Base-by-base conservation (phyloP, 2,888 invertebrate species). In the Ochlodes sylvanus region DNA sequence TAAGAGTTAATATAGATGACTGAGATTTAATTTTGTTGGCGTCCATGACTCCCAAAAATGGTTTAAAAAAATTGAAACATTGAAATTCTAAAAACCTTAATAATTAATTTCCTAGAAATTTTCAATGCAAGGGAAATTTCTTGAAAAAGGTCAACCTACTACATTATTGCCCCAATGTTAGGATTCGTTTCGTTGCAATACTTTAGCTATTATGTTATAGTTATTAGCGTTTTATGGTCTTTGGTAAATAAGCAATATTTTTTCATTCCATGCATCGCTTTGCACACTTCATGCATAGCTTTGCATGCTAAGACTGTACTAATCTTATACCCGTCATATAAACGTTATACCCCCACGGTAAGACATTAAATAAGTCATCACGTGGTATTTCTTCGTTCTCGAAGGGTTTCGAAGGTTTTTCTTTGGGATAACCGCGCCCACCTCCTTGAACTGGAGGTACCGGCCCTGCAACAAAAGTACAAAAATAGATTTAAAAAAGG, bases 381-480 rank as follows among this genome's bases (percentile, higher is more conserved):
- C 73, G 82, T 7, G 77, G 75, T 6, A 79, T 65, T 14, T 92
- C 92, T 75, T 91, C 91, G 47, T 78, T 75, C 65, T 77, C 80
- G 76, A 94, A 94, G 0, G 93, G 91, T 72, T 89, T 83, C 0
- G 81, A 64, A 0, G 94, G 94, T 70, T 79, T 85, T 52, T 82
- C 78, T 65, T 87, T 82, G 17, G 90, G 88, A 73, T 94, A 94
- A 1, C 93, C 92, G 14, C 56, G 60, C 32, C 61, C 63, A 19
- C 71, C 72, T n/a, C 71, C 70, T 14, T 75, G 74, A 0, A 64
- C 50, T 41, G 79, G 75, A 0, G 60, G 27, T n/a, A n/a, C 52
- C 9, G 58, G 60, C n/a, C 75, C 80, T 81, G 73, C 6, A 75
- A 75, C 47, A 34, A 7, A 50, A 34, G 27, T 7, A 62, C n/a